These are phyloP conservation scores for Conchocele bisecta DNA, from an alignment of 2,888 invertebrate species.

Conservation along the genomic window DNA sequence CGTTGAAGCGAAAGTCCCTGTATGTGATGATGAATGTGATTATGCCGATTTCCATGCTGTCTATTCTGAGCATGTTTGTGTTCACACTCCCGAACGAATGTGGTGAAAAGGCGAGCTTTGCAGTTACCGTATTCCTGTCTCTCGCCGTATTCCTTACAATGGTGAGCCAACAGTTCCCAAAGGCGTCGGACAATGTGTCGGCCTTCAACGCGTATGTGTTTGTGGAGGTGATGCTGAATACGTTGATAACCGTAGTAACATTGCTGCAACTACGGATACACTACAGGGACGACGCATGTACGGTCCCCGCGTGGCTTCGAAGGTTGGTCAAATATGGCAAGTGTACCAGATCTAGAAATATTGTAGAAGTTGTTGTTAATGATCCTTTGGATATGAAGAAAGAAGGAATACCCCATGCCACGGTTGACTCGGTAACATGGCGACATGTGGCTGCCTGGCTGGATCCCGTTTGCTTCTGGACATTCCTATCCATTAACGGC, in stretches of 20 bases:
- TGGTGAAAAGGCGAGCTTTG: slow-evolving; percentile 46
- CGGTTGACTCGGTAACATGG: no score
- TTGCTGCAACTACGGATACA: slow-evolving; percentile 21
- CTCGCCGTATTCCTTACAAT: slow-evolving; percentile 41
- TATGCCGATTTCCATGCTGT: slow-evolving; percentile 25
- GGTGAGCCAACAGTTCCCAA: slow-evolving; percentile 37
- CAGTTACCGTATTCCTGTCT: slow-evolving; percentile 45
- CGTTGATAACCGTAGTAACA: slow-evolving; percentile 20
- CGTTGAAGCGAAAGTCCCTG: slow-evolving; percentile 24
- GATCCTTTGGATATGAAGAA: no score
- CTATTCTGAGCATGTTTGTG: slow-evolving; percentile 31
- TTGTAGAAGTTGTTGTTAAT: no score
- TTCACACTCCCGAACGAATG: slow-evolving; percentile 39
- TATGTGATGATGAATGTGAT: slow-evolving; percentile 44
- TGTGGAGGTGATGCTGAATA: slow-evolving; percentile 22
- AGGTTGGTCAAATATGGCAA: background rate
- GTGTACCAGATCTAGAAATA: no score
- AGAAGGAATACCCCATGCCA: no score
- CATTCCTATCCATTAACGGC: no score
- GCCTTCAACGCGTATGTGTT: slow-evolving; percentile 41
- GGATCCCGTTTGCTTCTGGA: no score
- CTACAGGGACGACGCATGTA: background rate
- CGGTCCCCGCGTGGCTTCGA: slow-evolving; percentile 12
- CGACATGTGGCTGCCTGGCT: no score
- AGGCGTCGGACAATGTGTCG: slow-evolving; percentile 26